Evolutionary conservation across 2,888 invertebrate genomes (phyloP).

Genomic region (Syritta pipiens): DNA sequence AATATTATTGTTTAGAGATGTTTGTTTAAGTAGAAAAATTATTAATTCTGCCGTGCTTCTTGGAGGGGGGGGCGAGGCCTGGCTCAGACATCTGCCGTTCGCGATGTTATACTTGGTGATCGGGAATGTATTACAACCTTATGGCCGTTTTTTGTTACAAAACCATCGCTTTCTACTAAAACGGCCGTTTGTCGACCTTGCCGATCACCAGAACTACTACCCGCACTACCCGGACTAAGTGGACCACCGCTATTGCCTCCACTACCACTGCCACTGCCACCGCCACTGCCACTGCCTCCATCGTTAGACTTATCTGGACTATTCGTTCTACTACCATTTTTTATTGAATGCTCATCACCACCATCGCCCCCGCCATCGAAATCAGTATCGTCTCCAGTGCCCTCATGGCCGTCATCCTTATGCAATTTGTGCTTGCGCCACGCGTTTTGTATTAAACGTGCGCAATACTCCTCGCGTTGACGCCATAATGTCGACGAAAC

Average conservation of each 20-base stretch:
- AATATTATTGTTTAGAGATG: slow-evolving; percentile 70
- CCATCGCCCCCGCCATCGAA: slow-evolving; percentile 80
- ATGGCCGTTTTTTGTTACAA: slow-evolving; percentile 91
- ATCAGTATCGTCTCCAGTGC: slow-evolving; percentile 81
- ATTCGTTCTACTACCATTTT: slow-evolving; percentile 69
- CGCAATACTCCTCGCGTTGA: slow-evolving; percentile 98
- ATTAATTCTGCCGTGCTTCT: slow-evolving; percentile 79
- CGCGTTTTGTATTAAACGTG: slow-evolving; percentile 95
- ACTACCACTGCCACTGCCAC: slow-evolving; percentile 58
- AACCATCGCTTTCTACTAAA: slow-evolving; percentile 90
- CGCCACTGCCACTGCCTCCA: slow-evolving; percentile 66
- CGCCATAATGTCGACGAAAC: slow-evolving; percentile 97
- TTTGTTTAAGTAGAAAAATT: slow-evolving; percentile 71
- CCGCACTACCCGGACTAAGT: slow-evolving; percentile 73
- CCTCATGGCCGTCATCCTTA: slow-evolving; percentile 81
- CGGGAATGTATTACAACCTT: slow-evolving; percentile 93
- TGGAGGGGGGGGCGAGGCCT: slow-evolving; percentile 87
- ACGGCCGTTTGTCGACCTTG: slow-evolving; percentile 88
- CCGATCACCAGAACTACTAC: slow-evolving; percentile 75
- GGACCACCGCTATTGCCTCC: slow-evolving; percentile 68
- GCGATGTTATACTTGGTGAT: slow-evolving; percentile 91
- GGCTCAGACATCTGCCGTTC: slow-evolving; percentile 92
- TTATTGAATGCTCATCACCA: slow-evolving; percentile 76
- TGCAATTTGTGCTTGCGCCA: slow-evolving; percentile 93
- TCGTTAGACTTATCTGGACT: slow-evolving; percentile 70